These are phyloP conservation scores for Heteromyza rotundicornis DNA, from an alignment of 2,888 invertebrate genomes.

Conservation along the genomic window DNA sequence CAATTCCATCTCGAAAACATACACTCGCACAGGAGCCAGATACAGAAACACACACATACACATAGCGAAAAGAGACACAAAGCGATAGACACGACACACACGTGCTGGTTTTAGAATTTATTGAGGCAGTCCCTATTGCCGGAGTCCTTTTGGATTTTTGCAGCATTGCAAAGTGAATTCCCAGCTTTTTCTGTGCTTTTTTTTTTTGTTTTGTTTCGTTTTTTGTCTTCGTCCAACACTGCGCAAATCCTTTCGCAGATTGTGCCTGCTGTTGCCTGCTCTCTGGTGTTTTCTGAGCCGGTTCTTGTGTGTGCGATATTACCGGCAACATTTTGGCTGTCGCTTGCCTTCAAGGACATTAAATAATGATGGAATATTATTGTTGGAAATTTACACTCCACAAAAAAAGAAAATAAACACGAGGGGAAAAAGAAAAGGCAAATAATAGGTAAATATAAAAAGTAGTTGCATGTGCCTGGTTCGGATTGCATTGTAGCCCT, in stretches of 20 bases:
- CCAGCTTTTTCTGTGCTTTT: neutral
- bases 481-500: neutral
- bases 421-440: neutral
- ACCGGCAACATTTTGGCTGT: conserved; percentile 4
- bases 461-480: neutral
- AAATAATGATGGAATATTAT: conserved; percentile 20
- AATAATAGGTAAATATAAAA: too few relatives aligned
- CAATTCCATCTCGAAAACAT: conserved; percentile 20
- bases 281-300: too few relatives aligned
- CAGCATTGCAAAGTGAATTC: conserved; percentile 3
- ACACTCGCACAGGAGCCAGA: conserved; percentile 1
- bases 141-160: neutral
- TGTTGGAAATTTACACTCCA: conserved; percentile 10
- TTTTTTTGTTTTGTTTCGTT: neutral
- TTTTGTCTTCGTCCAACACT: neutral
- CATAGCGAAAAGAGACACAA: neutral
- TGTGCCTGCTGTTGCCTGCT: neutral
- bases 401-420: conserved; percentile 1
- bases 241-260: neutral
- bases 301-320: neutral
- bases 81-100: too few relatives aligned
- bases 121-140: conserved; percentile 25
- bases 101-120: conserved; percentile 22
- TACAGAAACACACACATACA: conserved; percentile 5
- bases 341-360: conserved; percentile 21